Percentiles rank a stretch among this genome's conserved stretches.
phyloP scores from a whole-genome alignment of 2,797 vertebrate genomes.

The Rhabdomys pumilio region DNA sequence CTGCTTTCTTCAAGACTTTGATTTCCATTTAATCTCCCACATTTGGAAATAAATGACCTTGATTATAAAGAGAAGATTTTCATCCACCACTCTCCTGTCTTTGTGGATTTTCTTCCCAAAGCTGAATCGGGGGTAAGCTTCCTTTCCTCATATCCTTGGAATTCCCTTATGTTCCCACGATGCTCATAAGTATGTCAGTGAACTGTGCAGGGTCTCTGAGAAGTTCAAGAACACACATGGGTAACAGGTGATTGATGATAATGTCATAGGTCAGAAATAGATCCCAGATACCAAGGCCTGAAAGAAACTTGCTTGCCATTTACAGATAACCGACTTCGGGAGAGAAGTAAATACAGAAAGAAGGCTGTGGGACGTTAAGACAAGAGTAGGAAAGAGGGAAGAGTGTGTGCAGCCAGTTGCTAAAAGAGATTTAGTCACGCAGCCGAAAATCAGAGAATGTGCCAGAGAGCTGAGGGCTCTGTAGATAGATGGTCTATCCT shows the following conservation, averaged over 20 bases:
- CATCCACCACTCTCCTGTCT: neutral
- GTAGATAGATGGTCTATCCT: neutral
- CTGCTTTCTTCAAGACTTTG: constrained; percentile 2
- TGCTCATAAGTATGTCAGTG: no score
- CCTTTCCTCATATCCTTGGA: no score
- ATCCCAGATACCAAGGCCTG: constrained; percentile 19
- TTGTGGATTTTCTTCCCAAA: no score
- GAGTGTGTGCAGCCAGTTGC: neutral
- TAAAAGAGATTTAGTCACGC: constrained; percentile 7
- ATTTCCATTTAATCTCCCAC: neutral
- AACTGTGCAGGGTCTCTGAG: no score
- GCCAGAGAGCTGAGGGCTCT: neutral
- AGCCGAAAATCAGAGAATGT: neutral
- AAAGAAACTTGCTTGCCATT: neutral
- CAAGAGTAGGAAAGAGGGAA: neutral
- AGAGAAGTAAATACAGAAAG: constrained; percentile 40
- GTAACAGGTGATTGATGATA: neutral
- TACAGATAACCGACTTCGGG: constrained; percentile 27
- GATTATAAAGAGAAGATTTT: neutral
- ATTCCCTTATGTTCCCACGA: no score
- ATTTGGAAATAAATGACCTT: neutral
- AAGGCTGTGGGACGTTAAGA: neutral
- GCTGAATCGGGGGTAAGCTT: no score
- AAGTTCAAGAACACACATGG: no score
- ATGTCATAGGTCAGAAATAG: constrained; percentile 29